Base-by-base conservation (phyloP, 2,113 vertebrate species). In the Merops nubicus region DNA sequence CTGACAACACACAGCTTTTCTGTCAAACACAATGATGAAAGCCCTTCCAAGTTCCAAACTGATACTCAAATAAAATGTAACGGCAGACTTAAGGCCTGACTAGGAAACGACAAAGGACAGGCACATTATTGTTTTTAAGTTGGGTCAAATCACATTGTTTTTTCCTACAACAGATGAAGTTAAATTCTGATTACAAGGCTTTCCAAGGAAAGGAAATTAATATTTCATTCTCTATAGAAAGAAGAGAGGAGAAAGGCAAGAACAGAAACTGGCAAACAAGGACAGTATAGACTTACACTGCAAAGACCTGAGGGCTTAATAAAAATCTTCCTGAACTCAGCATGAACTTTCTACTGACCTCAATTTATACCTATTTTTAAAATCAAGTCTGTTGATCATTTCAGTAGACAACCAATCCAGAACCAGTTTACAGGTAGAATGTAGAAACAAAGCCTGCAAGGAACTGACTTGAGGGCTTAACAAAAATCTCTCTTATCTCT, bases 201-300 rank as follows among this genome's bases (percentile, higher is more conserved):
- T 6, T 13, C n/a, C 16, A 43, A 79, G 79, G 36, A 75, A 85
- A 90, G 20, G 13, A 89, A 78, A 89, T 29, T 0, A 85, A 0
- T 81, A 81, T 70, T 89, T 91, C 16, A 76, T 77, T 89, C 23
- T 60, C 72, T 40, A 23, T 10, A 59, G 48, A 53, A 92, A 83
- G 45, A 80, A 54, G 42, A 65, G 59, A 86, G 48, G 23, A 83
- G 85, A 94, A 81, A 22, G 1, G 11, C 33, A 73, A n/a, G 45
- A 74, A 62, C 23, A 82, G 45, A 67, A 80, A 65, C 50, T 40
- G 34, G 43, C 29, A 77, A 91, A 65, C 31, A 74, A 68, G 10
- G 69, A 5, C 43, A 28, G 28, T 34, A 70, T 3, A 59, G 59
- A 43, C 26, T 63, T 70, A 54, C n/a, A 84, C 31, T 87, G 25